Percentiles rank a stretch among this genome's conserved stretches.
Evolutionary conservation across 2,888 invertebrate species (phyloP).

Genomic region (Hyposoter didymator): DNA sequence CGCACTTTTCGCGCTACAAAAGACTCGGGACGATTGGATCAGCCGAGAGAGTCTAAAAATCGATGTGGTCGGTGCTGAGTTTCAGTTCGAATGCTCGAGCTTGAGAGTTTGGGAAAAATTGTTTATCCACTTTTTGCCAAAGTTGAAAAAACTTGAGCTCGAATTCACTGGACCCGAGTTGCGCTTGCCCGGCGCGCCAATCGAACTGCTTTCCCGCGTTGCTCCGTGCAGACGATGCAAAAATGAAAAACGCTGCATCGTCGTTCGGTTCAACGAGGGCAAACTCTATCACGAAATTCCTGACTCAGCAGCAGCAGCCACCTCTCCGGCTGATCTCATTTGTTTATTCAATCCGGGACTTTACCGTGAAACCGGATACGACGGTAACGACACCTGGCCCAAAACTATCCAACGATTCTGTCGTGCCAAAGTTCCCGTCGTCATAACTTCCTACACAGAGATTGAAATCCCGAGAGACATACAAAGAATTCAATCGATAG

Average conservation of each 20-base stretch:
- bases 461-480: slow-evolving; percentile 88
- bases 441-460: slow-evolving; percentile 89
- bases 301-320: slow-evolving; percentile 43
- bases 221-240: slow-evolving; percentile 76
- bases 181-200: slow-evolving; percentile 86
- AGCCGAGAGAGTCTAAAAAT: slow-evolving; percentile 78
- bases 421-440: slow-evolving; percentile 86
- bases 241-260: slow-evolving; percentile 69
- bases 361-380: slow-evolving; percentile 88
- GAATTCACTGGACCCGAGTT: slow-evolving; percentile 89
- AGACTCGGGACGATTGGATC: slow-evolving; percentile 78
- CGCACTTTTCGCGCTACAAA: slow-evolving; percentile 86
- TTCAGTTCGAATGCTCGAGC: slow-evolving; percentile 89
- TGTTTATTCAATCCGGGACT: slow-evolving; percentile 91
- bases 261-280: slow-evolving; percentile 75
- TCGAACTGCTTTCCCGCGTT: slow-evolving; percentile 86
- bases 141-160: slow-evolving; percentile 86
- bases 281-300: slow-evolving; percentile 82
- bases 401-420: slow-evolving; percentile 87
- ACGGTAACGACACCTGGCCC: slow-evolving; percentile 89
- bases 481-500: slow-evolving; percentile 85
- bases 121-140: slow-evolving; percentile 88
- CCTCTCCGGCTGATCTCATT: slow-evolving; percentile 83
- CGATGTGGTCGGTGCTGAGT: slow-evolving; percentile 88
- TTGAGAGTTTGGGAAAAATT: slow-evolving; percentile 90